Base-by-base conservation (phyloP, 2,888 invertebrate genomes). In the Atherix ibis region DNA sequence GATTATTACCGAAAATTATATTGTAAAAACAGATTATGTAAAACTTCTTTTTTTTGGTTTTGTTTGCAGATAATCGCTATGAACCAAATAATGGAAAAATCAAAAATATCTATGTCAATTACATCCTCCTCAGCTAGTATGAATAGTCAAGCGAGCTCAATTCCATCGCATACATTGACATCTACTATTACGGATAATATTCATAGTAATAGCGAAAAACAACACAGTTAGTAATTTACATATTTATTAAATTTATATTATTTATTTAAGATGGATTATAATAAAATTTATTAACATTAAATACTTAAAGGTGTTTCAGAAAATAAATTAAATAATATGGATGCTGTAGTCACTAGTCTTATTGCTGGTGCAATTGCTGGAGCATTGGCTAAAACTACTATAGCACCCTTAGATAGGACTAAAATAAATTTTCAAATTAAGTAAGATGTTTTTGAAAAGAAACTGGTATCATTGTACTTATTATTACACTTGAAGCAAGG, bases 361-460 rank as follows among this genome's bases (percentile, higher is more conserved):
- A 60, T 77, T 32, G 79, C 95, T 1, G 98, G 98, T 19, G 97
- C 95, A 2, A 62, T 78, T 14, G 97, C 98, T 18, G 98, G 98
- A 14, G 92, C 89, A 3, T 47, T 85, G 39, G 97, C 97, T 17
- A 98, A 98, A 66, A 91, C 97, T 0, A 73, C 76, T 30, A 97
- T 98, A 46, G 98, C 98, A 2, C 98, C 98, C 0, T 66, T 98
- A 34, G 98, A 98, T 65, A 70, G 98, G 40, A 87, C 95, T 42
- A 98, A 98, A 70, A 98, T 98, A 46, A 92, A 91, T 66, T 98
- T 98, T 59, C 97, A 98, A 71, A 80, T 78, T 50, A 74, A 76
- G 69, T 76, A 57, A 64, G 26, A 19, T 10, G 9, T 8, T 14
- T 8, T 5, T 30, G 10, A 10, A 13, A 5, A 18, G 9, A 18